phyloP scores from a whole-genome alignment of 2,113 vertebrate genomes.

The Alethe castanea region DNA sequence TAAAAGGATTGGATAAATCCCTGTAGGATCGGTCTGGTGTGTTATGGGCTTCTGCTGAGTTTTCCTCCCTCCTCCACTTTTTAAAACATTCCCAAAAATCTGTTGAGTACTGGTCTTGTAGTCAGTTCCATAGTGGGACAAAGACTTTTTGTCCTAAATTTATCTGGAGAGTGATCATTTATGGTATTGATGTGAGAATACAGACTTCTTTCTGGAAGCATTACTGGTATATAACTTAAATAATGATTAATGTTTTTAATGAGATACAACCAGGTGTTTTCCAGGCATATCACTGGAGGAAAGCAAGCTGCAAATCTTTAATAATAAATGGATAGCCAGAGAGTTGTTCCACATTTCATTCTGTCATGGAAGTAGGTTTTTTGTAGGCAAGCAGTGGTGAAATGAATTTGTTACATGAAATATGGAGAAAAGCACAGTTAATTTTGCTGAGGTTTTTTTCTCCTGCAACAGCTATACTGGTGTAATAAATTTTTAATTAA shows the following conservation, averaged over 20 bases:
- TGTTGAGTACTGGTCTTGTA: not conserved
- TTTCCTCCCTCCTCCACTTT: fast-evolving
- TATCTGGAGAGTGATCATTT: not conserved
- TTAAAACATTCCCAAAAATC: not conserved
- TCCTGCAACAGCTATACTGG: not conserved
- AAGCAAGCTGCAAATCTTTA: not conserved
- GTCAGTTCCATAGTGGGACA: not conserved
- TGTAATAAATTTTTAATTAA: not conserved
- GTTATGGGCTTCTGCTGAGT: fast-evolving
- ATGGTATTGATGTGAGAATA: not conserved
- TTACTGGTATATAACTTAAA: not conserved
- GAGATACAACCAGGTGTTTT: not conserved
- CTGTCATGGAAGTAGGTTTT: not conserved
- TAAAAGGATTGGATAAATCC: not conserved
- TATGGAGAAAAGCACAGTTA: not conserved
- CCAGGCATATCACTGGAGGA: not conserved
- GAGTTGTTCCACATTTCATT: not conserved
- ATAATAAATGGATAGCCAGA: not conserved
- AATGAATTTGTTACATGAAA: not conserved
- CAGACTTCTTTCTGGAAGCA: not conserved
- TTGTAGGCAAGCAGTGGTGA: not conserved
- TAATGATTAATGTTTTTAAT: not conserved
- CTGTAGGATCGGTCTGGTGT: not conserved
- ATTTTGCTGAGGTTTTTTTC: not conserved
- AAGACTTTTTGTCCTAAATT: not conserved